Conservation (phyloP, 1,140 invertebrate genomes). For the Brachionus rubens region DNA sequence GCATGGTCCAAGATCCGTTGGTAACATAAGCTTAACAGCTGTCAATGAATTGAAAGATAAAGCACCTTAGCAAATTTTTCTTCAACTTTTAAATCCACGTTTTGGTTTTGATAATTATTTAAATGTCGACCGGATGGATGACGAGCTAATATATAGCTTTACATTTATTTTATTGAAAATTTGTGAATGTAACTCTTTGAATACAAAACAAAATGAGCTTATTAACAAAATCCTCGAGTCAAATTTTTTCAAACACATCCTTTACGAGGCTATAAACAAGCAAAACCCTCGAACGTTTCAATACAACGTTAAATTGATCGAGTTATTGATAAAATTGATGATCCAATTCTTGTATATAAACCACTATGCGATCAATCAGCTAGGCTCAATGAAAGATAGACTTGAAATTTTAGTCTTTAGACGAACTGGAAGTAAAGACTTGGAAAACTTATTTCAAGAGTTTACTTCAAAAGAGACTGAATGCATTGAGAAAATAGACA, state of each 20-base stretch:
- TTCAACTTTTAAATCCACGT: neutral
- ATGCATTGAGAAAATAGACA: neutral
- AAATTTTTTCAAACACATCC: neutral
- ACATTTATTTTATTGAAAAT: neutral
- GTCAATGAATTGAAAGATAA: neutral
- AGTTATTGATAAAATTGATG: neutral
- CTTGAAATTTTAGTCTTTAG: neutral
- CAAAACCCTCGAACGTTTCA: neutral
- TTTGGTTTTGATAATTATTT: conserved; percentile 12
- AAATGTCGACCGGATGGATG: neutral
- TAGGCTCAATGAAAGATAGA: neutral
- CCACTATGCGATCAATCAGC: neutral
- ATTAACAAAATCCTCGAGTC: neutral
- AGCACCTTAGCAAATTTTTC: neutral
- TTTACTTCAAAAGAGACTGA: neutral
- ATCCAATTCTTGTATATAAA: neutral
- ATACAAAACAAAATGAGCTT: neutral
- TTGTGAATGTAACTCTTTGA: conserved; percentile 24
- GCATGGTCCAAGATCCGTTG: too few species aligned
- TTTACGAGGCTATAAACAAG: neutral
- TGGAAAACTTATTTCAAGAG: neutral
- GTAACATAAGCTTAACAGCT: too few species aligned
- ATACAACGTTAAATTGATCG: neutral
- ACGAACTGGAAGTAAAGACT: conserved; percentile 1
- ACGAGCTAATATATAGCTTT: neutral